A percentile compares a stretch with the other conserved stretches of the same genome.
These are phyloP conservation scores for Heliconius erato DNA, from an alignment of 2,888 invertebrate genomes.

Conservation along the genomic window DNA sequence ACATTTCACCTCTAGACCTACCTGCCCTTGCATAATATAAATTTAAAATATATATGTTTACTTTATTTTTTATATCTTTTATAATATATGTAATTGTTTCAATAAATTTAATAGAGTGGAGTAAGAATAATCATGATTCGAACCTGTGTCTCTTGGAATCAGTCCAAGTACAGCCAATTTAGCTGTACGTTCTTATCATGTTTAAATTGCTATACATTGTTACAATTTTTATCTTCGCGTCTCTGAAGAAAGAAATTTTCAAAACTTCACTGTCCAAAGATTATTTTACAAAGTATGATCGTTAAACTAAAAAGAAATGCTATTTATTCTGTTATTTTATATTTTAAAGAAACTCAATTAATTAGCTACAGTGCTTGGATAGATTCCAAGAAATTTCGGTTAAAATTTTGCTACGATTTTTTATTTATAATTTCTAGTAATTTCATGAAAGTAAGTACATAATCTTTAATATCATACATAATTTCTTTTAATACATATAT, in stretches of 20 bases:
- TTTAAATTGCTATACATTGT: not conserved
- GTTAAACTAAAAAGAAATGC: not conserved
- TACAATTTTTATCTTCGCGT: not conserved
- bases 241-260: not conserved
- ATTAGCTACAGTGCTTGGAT: not conserved
- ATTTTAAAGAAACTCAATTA: not conserved
- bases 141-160: not conserved
- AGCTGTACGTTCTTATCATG: not conserved
- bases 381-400: not conserved
- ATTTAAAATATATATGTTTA: too few relatives aligned
- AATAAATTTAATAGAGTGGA: not conserved
- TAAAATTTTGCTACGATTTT: not conserved
- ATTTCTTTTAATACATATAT: too few relatives aligned
- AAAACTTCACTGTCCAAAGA: not conserved
- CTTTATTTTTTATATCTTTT: too few relatives aligned
- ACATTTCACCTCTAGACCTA: not conserved
- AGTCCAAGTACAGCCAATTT: not conserved
- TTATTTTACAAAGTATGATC: not conserved
- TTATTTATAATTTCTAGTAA: not conserved
- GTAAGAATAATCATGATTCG: not conserved
- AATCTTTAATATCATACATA: too few relatives aligned
- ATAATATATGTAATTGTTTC: too few relatives aligned
- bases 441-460: too few relatives aligned
- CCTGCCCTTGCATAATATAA: too few relatives aligned
- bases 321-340: slow-evolving; percentile 1